A percentile compares a stretch with the other conserved stretches of the same genome.
phyloP scores from a whole-genome alignment of 2,888 invertebrate species.

The Hedychridium roseum region DNA sequence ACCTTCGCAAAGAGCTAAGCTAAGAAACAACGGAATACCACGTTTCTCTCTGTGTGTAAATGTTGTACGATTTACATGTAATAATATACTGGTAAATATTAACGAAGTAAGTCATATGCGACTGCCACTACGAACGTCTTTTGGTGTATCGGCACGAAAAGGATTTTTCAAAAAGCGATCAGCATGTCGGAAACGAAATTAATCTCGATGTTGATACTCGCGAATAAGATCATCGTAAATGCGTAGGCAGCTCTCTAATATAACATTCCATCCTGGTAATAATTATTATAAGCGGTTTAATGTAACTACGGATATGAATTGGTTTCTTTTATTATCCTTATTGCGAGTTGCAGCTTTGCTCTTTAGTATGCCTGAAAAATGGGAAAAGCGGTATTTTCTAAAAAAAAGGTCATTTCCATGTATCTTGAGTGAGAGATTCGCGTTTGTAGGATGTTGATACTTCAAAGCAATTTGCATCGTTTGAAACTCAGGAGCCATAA shows the following conservation, averaged over 20 bases:
- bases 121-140: slow-evolving; percentile 40
- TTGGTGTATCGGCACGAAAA: slow-evolving; percentile 20
- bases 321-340: slow-evolving; percentile 1
- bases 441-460: not conserved
- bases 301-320: slow-evolving; percentile 7
- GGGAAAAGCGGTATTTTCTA: not conserved
- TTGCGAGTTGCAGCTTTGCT: not conserved
- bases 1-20: slow-evolving; percentile 37
- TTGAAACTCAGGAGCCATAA: too few species aligned
- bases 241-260: slow-evolving; percentile 17
- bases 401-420: not conserved
- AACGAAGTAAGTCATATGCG: slow-evolving; percentile 32
- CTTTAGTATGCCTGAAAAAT: not conserved
- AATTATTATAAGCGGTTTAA: slow-evolving; percentile 20
- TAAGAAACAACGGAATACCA: slow-evolving; percentile 36
- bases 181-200: slow-evolving; percentile 1
- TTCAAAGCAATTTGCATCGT: not conserved
- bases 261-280: slow-evolving; percentile 21
- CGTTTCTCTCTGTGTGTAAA: slow-evolving; percentile 38
- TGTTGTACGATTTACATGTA: slow-evolving; percentile 40
- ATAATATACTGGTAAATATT: slow-evolving; percentile 27
- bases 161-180: slow-evolving; percentile 10
- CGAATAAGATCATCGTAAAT: slow-evolving; percentile 11
- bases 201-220: slow-evolving; percentile 12
- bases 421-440: not conserved